Conservation (phyloP, 2,888 invertebrate genomes). For the Resseliella maxima region DNA sequence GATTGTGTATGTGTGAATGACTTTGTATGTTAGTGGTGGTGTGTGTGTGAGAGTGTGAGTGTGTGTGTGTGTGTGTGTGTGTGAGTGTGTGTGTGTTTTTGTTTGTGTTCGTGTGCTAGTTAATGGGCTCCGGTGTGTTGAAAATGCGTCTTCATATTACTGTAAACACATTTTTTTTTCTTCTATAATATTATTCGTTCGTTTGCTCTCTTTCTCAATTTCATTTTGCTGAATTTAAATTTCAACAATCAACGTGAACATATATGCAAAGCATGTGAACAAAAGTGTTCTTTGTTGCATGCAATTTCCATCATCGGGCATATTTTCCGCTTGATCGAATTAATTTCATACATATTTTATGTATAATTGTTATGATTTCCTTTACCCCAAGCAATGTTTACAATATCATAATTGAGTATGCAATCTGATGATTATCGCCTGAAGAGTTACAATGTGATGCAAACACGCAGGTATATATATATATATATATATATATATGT, state of each 20-base stretch:
- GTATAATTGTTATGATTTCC: conserved; percentile 51
- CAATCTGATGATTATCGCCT: conserved; percentile 14
- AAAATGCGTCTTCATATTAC: background rate
- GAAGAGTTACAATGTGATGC: background rate
- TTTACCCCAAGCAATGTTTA: conserved; percentile 30
- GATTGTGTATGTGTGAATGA: background rate
- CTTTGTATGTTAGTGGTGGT: too few species aligned
- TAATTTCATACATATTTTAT: conserved; percentile 48
- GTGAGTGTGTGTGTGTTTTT: background rate
- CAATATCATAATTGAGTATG: conserved; percentile 41
- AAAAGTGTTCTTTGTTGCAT: background rate
- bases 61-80: background rate
- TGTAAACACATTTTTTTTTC: background rate
- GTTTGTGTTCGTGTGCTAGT: too few species aligned
- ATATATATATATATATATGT: background rate
- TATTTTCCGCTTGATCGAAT: conserved; percentile 44
- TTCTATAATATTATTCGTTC: background rate
- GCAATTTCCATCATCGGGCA: conserved; percentile 22
- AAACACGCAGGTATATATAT: background rate
- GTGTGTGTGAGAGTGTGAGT: background rate
- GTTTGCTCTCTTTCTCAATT: background rate
- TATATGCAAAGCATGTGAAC: background rate
- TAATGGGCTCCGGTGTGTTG: conserved; percentile 29
- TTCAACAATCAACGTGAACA: too few species aligned
- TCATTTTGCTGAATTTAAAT: background rate